These are phyloP conservation scores for Branchinecta lynchi DNA, from an alignment of 1,140 invertebrate genomes.

Conservation along the genomic window DNA sequence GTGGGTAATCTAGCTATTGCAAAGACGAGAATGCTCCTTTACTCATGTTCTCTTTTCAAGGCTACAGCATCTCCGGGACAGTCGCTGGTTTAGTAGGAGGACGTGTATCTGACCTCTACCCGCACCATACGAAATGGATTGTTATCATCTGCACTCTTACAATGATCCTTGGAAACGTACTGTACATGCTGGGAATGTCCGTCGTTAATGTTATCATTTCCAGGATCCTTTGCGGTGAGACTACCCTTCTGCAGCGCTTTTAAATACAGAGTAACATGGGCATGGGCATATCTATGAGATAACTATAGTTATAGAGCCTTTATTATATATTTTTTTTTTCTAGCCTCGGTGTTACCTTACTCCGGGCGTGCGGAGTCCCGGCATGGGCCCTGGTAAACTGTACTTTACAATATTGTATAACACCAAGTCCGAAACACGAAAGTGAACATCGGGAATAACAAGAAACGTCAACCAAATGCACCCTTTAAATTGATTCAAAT, in stretches of 20 bases:
- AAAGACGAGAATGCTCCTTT: too few relatives aligned
- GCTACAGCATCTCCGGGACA: constrained; percentile 24
- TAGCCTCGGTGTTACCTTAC: constrained; percentile 12
- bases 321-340: constrained; percentile 20
- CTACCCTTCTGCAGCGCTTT: neutral
- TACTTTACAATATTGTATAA: too few relatives aligned
- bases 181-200: constrained; percentile 24
- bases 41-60: constrained; percentile 16
- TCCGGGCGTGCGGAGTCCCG: too few relatives aligned
- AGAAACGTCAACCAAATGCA: too few relatives aligned
- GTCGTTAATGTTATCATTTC: constrained; percentile 24
- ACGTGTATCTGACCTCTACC: constrained; percentile 24
- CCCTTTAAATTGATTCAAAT: too few relatives aligned
- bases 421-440: too few relatives aligned
- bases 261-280: neutral
- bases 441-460: too few relatives aligned
- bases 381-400: too few relatives aligned
- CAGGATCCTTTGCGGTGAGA: constrained; percentile 24
- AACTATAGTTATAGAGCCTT: constrained; percentile 17
- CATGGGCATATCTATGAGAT: constrained; percentile 17
- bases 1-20: too few relatives aligned
- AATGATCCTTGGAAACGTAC: constrained; percentile 25
- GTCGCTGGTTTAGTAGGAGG: constrained; percentile 25
- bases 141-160: constrained; percentile 22
- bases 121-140: constrained; percentile 24